Conservation (phyloP, 2,113 vertebrate genomes). For the Neodontobutis hainanensis region DNA sequence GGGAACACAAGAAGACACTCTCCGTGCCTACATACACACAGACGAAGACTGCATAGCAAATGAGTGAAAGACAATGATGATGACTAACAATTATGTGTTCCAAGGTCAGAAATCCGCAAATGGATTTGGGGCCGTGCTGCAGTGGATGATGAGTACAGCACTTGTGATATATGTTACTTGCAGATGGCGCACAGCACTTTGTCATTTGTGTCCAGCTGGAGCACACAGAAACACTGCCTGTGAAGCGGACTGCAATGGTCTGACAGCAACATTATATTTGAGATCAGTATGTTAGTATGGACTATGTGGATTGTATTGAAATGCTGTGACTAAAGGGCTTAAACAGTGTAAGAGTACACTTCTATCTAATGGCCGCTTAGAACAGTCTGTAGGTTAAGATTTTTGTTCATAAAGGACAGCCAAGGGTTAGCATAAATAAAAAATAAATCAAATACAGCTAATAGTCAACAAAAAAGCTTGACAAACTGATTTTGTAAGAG, state of each 20-base stretch:
- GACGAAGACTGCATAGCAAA: conserved; percentile 51
- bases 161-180: conserved; percentile 55
- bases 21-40: conserved; percentile 4
- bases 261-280: conserved; percentile 39
- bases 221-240: conserved; percentile 26
- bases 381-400: no score
- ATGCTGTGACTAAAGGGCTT: background rate
- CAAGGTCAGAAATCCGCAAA: conserved; percentile 68
- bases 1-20: conserved; percentile 42
- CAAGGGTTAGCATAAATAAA: no score
- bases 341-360: no score
- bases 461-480: background rate
- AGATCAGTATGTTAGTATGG: conserved; percentile 13
- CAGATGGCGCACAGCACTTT: conserved; percentile 59
- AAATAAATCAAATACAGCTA: no score
- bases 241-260: conserved; percentile 45
- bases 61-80: conserved; percentile 57
- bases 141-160: conserved; percentile 39
- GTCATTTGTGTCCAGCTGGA: conserved; percentile 67
- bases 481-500: background rate
- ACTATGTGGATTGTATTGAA: background rate
- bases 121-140: conserved; percentile 49
- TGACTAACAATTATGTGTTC: conserved; percentile 68
- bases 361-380: no score
- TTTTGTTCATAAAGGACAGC: no score